Base-by-base conservation (phyloP, 2,888 invertebrate genomes). In the Diloba caeruleocephala region DNA sequence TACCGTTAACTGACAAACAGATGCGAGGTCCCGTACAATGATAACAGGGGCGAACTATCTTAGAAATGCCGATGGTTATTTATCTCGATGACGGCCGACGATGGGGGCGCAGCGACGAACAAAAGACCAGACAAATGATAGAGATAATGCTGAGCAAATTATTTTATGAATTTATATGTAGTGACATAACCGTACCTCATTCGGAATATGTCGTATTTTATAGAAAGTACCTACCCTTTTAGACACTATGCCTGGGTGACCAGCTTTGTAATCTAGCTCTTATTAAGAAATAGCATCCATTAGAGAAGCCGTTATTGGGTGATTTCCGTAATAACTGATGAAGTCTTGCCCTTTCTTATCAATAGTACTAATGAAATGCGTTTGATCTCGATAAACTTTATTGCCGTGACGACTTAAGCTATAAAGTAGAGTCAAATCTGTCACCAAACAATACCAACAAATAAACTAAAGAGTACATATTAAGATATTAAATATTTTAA, bases 61-160 rank as follows among this genome's bases (percentile, higher is more conserved):
- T 57, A 84, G 84, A 85, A 84, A 90, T 85, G 85, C 84, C 88
- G 85, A 89, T 86, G 79, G 88, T 90, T 87, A 91, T 92, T 93
- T 90, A 92, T 90, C 85, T 85, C 78, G 79, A 79, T 78, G 83
- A 74, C 82, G 71, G 69, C 62, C 82, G 78, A 75, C 79, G 79
- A 84, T 80, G 78, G 76, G n/a, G 77, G 74, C 85, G 78, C 77
- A 73, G 54, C 77, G 70, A 59, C 77, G 74, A 85, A 92, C 90
- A 90, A 92, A 92, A 87, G 87, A 81, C 78, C 81, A 85, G 89
- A 92, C 90, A 92, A 92, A 92, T 91, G 88, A 85, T 79, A 78
- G 71, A 84, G 90, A 89, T 91, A 89, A 91, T 87, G 54, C 32
- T 57, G 49, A 71, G 74, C 65, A 74, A 79, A 78, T 78, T 74